Evolutionary conservation across 2,888 invertebrate species (phyloP).

Genomic region (Amphipoea oculea): DNA sequence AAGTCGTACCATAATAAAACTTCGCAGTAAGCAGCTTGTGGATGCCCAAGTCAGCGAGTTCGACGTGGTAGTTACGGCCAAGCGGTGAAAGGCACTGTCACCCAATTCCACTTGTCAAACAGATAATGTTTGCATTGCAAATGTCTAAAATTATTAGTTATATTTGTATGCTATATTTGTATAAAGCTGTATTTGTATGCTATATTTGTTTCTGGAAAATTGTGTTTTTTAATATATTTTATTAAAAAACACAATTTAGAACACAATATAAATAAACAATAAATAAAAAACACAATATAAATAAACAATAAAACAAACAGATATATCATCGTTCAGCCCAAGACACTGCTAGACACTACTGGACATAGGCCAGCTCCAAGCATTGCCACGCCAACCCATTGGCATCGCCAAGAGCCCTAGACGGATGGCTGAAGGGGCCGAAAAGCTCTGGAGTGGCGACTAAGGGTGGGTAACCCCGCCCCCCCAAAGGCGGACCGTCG

Average conservation of each 20-base stretch:
- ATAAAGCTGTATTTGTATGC: too few species aligned
- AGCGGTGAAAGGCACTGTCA: conserved; percentile 68
- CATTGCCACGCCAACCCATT: not conserved
- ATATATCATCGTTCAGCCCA: not conserved
- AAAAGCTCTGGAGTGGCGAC: not conserved
- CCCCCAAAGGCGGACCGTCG: not conserved
- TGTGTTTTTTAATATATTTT: not conserved
- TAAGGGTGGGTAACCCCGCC: not conserved
- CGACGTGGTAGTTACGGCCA: conserved; percentile 80
- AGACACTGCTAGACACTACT: not conserved
- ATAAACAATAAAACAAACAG: not conserved
- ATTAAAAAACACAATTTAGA: not conserved
- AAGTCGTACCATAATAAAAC: conserved; percentile 87
- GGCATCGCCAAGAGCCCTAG: not conserved
- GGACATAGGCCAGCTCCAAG: not conserved
- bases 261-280: not conserved
- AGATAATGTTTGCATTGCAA: not conserved
- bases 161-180: not conserved
- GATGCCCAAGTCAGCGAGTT: conserved; percentile 89
- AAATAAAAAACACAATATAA: not conserved
- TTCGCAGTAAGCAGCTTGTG: conserved; percentile 89
- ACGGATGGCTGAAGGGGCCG: not conserved
- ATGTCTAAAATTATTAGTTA: conserved; percentile 34
- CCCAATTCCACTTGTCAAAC: conserved; percentile 7
- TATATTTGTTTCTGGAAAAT: conserved; percentile 6